These are phyloP conservation scores for Drosophila melanogaster DNA, from an alignment of 1,140 invertebrate genomes.

Conservation along the genomic window Release_6_plus_ISO1_MT NC_004354.4:19868001-19868500, in stretches of 20 bases:
- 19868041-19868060: too few relatives aligned
- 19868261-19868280: conserved; percentile 14
- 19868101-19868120: too few relatives aligned
- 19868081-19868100: too few relatives aligned
- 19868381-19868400: conserved; percentile 9
- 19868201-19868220: conserved; percentile 70
- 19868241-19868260: conserved; percentile 5
- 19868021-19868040: too few relatives aligned
- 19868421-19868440: conserved; percentile 70
- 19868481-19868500: conserved; percentile 22
- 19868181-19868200: conserved; percentile 2
- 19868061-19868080: too few relatives aligned
- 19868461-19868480: conserved; percentile 37
- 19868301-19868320: conserved; percentile 9
- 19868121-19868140: neutral
- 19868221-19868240: conserved; percentile 65
- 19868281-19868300: conserved; percentile 6
- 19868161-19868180: neutral
- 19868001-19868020: too few relatives aligned
- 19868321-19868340: neutral
- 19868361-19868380: neutral
- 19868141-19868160: neutral
- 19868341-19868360: neutral
- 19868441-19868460: conserved; percentile 69
- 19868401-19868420: conserved; percentile 73